Base-by-base conservation (phyloP, 1,140 invertebrate species). In the Aphelinus atriplicis region DNA sequence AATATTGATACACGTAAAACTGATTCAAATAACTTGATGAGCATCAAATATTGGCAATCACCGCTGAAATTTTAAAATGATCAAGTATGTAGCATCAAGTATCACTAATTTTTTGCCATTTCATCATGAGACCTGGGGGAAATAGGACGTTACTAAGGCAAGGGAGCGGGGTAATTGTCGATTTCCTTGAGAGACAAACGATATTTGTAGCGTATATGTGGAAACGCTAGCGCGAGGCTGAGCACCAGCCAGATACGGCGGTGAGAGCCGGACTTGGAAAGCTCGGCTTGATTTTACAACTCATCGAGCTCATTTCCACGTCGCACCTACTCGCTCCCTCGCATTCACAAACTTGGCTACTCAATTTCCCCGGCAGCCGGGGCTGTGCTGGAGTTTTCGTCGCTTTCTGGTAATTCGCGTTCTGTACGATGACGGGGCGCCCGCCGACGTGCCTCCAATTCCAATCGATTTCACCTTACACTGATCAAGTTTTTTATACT, bases 271-370 rank as follows among this genome's bases (percentile, higher is more conserved):
- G 75, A 81, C 71, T 82, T 82, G 78, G 77, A 81, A 79, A 82
- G 78, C 79, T 80, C 75, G 3, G n/a, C 62, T 74, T 76, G 80
- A 81, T 80, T 83, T 83, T 78, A 80, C 81, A 81, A 81, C 79
- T 82, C 80, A 81, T 81, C 81, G 79, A 79, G 73, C 81, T 80
- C 80, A 79, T 82, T 83, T 79, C 80, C 73, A 0, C 26, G 7
- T 57, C 67, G 2, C 47, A 26, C 46, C 5, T 1, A 26, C 26
- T 26, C 43, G 1, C 56, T n/a, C 3, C 46, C 1, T 9, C 47
- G 26, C 26, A 26, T 48, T 2, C 10, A 42, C n/a, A 60, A 61
- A 45, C 45, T 69, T 69, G 9, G 45, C 7, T 48, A 47, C 55
- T 69, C 67, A 43, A 58, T 69, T 69, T 69, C 60, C 43, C 46